Base-by-base conservation (phyloP, 2,888 invertebrate species). In the Strigamia transsilvanica region DNA sequence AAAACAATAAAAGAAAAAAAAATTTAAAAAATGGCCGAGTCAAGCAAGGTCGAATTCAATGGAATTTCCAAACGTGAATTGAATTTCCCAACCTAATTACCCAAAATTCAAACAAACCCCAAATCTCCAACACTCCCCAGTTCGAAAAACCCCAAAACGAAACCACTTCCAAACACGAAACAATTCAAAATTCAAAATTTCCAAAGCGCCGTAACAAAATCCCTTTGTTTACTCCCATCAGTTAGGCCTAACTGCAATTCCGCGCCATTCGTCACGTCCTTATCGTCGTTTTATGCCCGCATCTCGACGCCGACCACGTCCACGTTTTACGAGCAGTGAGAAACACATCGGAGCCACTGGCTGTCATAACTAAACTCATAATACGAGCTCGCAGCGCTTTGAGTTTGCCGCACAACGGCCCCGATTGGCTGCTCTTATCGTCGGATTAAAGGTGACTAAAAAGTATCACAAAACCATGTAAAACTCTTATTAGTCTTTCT, bases 341-440 rank as follows among this genome's bases (percentile, higher is more conserved):
- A 73, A 73, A 23, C 23, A 32, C 73, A 73, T 73, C 32, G 73
- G 32, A 73, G 73, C 73, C 73, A 73, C 27, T 73, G 73, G 73
- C 73, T 32, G 73, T 73, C 73, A 73, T 73, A 73, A 73, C 73
- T 32, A 73, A 73, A 73, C 73, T 73, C 73, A 73, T 73, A 73
- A 73, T 32, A 73, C 73, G 27, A 23, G 73, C 23, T 15, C 15
- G 2, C 32, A 73, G 0, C 23, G 27, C 73, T 73, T 73, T 73
- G 73, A 73, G 13, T 27, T 73, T 73, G 73, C 73, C 73, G 73
- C 23, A 73, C 73, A 12, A 2, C 23, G n/a, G 2, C 7, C 32
- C 12, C 10, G 15, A 73, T 73, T 73, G 73, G 73, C 12, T 73
- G 9, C 73, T 27, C 27, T 73, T 73, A 73, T 73, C 73, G 32